phyloP scores from a whole-genome alignment of 1,140 invertebrate species.

The Prorops nasuta region DNA sequence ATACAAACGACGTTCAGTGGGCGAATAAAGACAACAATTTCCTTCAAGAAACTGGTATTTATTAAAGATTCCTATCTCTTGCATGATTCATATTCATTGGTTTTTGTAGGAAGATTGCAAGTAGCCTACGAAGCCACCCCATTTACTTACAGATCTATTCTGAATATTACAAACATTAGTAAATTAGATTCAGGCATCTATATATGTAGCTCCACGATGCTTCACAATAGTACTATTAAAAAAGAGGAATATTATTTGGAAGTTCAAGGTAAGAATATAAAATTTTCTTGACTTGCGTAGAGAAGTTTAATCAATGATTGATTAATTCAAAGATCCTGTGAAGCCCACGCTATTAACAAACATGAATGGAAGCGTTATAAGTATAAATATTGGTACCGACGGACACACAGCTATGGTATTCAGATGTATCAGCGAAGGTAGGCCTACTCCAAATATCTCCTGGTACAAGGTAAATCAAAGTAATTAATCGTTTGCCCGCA shows the following conservation, averaged over 20 bases:
- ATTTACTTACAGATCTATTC: constrained; percentile 35
- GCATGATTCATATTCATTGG: neutral
- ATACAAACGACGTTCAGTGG: constrained; percentile 51
- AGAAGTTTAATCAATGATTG: too few relatives aligned
- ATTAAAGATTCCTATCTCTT: constrained; percentile 12
- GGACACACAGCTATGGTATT: constrained; percentile 28
- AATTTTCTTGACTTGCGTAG: too few relatives aligned
- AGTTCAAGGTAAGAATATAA: constrained; percentile 33
- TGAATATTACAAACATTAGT: constrained; percentile 29
- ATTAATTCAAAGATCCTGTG: constrained; percentile 32
- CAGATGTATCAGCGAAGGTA: constrained; percentile 37
- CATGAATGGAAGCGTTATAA: constrained; percentile 27
- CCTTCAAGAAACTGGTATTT: constrained; percentile 21
- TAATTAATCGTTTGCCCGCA: constrained; percentile 9
- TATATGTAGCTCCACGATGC: constrained; percentile 32
- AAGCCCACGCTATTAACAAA: constrained; percentile 31
- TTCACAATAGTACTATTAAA: constrained; percentile 19
- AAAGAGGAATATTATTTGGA: constrained; percentile 20
- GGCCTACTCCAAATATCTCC: constrained; percentile 38
- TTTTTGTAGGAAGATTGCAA: constrained; percentile 25
- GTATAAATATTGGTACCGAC: constrained; percentile 21
- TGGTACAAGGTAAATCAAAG: constrained; percentile 53
- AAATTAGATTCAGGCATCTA: constrained; percentile 28
- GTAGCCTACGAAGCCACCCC: constrained; percentile 17
- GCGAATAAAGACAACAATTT: constrained; percentile 15